Conservation (phyloP, 2,888 invertebrate species). For the Lasioglossum morio region DNA sequence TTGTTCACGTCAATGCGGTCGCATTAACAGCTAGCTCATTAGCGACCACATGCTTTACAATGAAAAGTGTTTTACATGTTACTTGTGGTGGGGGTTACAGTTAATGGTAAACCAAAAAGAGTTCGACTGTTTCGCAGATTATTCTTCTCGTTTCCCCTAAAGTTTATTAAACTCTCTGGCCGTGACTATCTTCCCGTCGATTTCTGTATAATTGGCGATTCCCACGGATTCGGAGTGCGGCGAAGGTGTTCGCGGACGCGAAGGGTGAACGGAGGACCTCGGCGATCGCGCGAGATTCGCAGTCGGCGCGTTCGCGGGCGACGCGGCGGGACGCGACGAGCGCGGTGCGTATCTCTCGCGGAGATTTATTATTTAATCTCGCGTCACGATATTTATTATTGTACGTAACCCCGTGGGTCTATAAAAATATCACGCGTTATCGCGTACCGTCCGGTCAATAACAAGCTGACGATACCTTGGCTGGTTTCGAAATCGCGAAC, state of each 20-base stretch:
- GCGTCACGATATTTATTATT: constrained; percentile 82
- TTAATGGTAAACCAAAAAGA: background rate
- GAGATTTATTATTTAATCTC: constrained; percentile 82
- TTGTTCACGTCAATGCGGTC: no score
- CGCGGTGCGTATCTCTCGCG: constrained; percentile 73
- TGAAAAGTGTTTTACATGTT: no score
- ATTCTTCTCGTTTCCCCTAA: background rate
- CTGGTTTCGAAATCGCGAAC: constrained; percentile 61
- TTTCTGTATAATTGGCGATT: background rate
- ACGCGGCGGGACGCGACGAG: background rate
- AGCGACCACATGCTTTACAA: no score
- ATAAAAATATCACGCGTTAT: constrained; percentile 77
- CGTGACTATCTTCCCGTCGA: no score
- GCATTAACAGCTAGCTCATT: no score
- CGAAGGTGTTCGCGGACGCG: background rate
- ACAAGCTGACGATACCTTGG: constrained; percentile 72
- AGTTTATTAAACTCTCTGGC: background rate
- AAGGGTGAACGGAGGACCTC: constrained; percentile 11
- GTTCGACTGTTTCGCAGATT: background rate
- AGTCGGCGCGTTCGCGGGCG: background rate
- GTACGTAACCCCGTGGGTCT: constrained; percentile 76
- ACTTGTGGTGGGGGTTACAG: no score
- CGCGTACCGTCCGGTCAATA: constrained; percentile 72
- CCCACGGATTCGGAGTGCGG: background rate
- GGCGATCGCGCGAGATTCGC: constrained; percentile 26